Base-by-base conservation (phyloP, 2,113 vertebrate genomes). In the Solea senegalensis region DNA sequence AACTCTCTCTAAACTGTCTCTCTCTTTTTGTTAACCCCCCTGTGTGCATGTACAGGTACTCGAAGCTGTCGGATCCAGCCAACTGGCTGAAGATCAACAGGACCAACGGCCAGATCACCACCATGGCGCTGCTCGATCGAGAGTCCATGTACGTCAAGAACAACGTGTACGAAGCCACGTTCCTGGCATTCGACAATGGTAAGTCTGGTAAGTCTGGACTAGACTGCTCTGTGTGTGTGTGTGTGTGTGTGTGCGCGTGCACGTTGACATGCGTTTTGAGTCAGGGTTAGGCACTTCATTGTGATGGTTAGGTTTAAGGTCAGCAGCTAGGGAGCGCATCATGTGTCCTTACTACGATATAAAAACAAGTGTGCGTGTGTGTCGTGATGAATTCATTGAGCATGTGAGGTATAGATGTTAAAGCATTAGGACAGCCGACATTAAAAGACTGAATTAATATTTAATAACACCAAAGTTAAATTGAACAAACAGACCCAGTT, bases 161-260 rank as follows among this genome's bases (percentile, higher is more conserved):
- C 91, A 98, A 99, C 21, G 88, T 98, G 80, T 99, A 99, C 5
- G 95, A 99, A 89, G 97, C 97, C 79, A 98, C 96, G 28, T 99
- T 99, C 94, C 93, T 99, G 90, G 98, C 97, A 1, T 95, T 94
- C 78, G 98, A 99, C 95, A 98, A 97, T 53, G 97, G 98, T 99
- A 93, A 91, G 95, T 85, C 88, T 63, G 78, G 91, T 91, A 89
- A 89, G 90, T 90, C 78, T 15, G 54, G 76, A 70, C 75, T 69
- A 21, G 21, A 21, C 21, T 21, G 21, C 21, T 44, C 15, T 77
- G 41, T 72, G 54, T 74, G 14, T 45, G 45, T 48, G 44, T 21
- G 21, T 77, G 41, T 72, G 54, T 74, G 14, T 45, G 45, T 48
- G 44, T 21, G 21, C 21, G 1, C 21, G 21, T 21, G 21, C 21